phyloP scores from a whole-genome alignment of 2,113 vertebrate genomes.

The Engraulis encrasicolus region DNA sequence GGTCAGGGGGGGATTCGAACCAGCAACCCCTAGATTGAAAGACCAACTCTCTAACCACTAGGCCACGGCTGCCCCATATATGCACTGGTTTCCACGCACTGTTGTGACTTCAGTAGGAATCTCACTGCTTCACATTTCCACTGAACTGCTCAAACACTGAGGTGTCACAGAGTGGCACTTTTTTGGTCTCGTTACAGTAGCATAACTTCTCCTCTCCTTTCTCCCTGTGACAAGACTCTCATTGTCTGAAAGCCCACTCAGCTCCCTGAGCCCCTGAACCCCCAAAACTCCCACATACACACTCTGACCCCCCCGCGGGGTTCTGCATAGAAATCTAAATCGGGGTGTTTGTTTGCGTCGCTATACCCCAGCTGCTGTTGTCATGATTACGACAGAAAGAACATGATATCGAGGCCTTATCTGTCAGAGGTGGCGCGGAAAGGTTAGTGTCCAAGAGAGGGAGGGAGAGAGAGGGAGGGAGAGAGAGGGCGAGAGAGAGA shows the following conservation, averaged over 20 bases:
- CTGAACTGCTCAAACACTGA: background rate
- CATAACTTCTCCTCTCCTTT: background rate
- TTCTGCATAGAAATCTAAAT: conserved; percentile 32
- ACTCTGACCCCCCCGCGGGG: conserved; percentile 9
- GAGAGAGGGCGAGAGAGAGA: too few relatives aligned
- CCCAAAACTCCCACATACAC: too few relatives aligned
- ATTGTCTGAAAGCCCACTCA: background rate
- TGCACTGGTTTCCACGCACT: conserved; percentile 41
- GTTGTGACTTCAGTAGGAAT: background rate
- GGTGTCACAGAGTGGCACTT: background rate
- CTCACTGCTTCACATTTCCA: background rate
- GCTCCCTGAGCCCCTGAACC: too few relatives aligned
- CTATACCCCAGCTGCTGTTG: conserved; percentile 47
- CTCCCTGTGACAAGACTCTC: background rate
- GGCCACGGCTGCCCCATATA: too few relatives aligned
- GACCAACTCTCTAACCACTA: too few relatives aligned
- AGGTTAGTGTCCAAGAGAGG: conserved; percentile 56
- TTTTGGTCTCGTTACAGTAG: background rate
- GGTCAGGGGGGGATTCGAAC: too few relatives aligned
- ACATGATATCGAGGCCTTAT: conserved; percentile 48
- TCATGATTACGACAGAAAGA: conserved; percentile 54
- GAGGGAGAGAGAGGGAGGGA: too few relatives aligned
- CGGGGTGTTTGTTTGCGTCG: conserved; percentile 26
- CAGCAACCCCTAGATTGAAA: too few relatives aligned
- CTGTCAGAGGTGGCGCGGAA: conserved; percentile 58